Base-by-base conservation (phyloP, 2,888 invertebrate genomes). In the Pharmacophagus antenor region DNA sequence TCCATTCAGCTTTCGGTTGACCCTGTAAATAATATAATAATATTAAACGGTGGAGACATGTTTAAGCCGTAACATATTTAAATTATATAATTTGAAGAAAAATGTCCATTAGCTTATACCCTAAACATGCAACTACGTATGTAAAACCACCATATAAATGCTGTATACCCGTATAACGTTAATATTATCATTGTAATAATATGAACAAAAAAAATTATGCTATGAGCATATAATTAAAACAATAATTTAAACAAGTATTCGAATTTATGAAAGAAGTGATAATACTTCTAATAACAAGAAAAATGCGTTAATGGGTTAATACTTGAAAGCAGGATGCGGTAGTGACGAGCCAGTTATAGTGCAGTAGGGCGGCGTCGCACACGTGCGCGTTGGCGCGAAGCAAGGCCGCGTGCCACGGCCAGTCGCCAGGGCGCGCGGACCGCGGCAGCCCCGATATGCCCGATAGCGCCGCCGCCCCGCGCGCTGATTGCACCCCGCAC, bases 401-500 rank as follows among this genome's bases (percentile, higher is more conserved):
- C 2, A 98, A 88, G 1, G 95, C 94, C 18, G 94, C 95, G 76
- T 96, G 94, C 97, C 97, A 97, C n/a, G 97, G 97, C 97, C 97
- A 97, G 79, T 97, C 96, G 2, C 96, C 97, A 0, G 95, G 95
- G 3, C 92, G 92, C 0, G 96, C 93, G 84, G 95, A 94, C 72
- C 95, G 95, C 41, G 93, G 92, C 62, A 96, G 83, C 0, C 92
- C 92, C 58, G 88, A 87, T 58, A 88, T 88, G 23, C 92, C 92
- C 10, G 76, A 74, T 2, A 79, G 75, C 3, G 84, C 88, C 51
- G 91, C 82, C 0, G 84, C 76, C 5, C 81, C 92, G 49, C 94
- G 85, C 0, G 92, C 92, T 12, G 94, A 93, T 56, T 95, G 92
- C 50, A 94, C 79, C 0, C 96, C 96, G 75, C 96, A 96, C 72